Conservation (phyloP, 1,140 invertebrate genomes). For the Saccostrea glomerata region DNA sequence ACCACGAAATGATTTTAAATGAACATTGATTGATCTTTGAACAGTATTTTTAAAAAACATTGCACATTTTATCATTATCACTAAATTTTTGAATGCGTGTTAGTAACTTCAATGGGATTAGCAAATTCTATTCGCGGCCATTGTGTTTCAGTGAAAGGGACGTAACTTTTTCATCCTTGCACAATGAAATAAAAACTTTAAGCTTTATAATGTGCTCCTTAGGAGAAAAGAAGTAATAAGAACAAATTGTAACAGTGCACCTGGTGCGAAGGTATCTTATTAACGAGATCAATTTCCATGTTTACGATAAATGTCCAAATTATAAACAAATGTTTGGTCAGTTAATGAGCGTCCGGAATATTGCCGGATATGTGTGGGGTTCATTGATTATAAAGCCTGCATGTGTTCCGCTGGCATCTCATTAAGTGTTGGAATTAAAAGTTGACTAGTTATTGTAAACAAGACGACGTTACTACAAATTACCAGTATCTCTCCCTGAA, state of each 20-base stretch:
- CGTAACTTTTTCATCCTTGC: slow-evolving; percentile 30
- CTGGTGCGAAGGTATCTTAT: slow-evolving; percentile 41
- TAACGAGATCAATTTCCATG: slow-evolving; percentile 47
- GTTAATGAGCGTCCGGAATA: slow-evolving; percentile 45
- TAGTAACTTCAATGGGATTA: too few relatives aligned
- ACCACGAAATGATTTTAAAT: too few relatives aligned
- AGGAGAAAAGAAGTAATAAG: not conserved
- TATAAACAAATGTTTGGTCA: slow-evolving; percentile 56
- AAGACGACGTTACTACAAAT: slow-evolving; percentile 2
- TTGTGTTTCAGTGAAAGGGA: not conserved
- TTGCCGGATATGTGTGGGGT: not conserved
- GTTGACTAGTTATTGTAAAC: slow-evolving; percentile 34
- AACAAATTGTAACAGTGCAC: slow-evolving; percentile 11
- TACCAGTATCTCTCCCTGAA: slow-evolving; percentile 27
- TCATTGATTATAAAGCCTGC: slow-evolving; percentile 45
- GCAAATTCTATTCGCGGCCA: too few relatives aligned
- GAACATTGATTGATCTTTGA: too few relatives aligned
- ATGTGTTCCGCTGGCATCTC: slow-evolving; percentile 26
- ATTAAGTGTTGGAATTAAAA: slow-evolving; percentile 32
- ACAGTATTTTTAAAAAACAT: too few relatives aligned
- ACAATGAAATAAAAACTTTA: not conserved
- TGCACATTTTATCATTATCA: too few relatives aligned
- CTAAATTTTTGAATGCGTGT: too few relatives aligned
- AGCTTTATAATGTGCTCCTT: not conserved
- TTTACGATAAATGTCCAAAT: slow-evolving; percentile 55